Base-by-base conservation (phyloP, 2,888 invertebrate species). In the Lasioglossum calceatum region DNA sequence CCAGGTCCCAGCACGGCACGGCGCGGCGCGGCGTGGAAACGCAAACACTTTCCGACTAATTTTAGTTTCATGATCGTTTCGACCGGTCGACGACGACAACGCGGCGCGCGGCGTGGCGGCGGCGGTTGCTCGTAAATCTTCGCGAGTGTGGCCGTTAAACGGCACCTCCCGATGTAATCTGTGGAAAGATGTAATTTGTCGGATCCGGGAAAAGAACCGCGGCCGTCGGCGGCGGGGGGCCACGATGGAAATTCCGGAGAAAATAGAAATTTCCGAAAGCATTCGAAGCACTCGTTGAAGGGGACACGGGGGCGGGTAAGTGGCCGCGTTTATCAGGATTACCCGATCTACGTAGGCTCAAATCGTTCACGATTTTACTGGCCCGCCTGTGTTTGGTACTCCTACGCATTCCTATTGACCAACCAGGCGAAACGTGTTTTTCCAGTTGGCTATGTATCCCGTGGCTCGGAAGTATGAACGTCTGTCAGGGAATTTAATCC, bases 31-130 rank as follows among this genome's bases (percentile, higher is more conserved):
- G 23, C 67, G 61, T 74, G 79, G 75, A 88, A 88, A 88, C 82
- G 82, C 77, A 85, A 87, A 88, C 85, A 80, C 80, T 82, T 85
- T 73, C 67, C 67, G 77, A 70, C 81, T 85, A 87, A 87, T 82
- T 82, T 87, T 85, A 87, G 85, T 83, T 87, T 87, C 82, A 88
- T 81, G 88, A 87, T 88, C 87, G 85, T 67, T 77, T 67, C 83
- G 81, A 74, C 72, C 82, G 79, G 72, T 77, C 36, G 10, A 44
- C 74, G 47, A 36, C 64, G 16, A 54, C 39, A 5, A 50, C 50
- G 50, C 19, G 47, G 5, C 47, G 47, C 47, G 19, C 50, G 50
- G 23, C 23, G 50, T 8, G 50, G 3, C 16, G 50, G 47, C 19
- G 5, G 39, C 58, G 76, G 27, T n/a, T 27, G 79, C 77, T 79